These are phyloP conservation scores for Drosophila prolongata DNA, from an alignment of 2,888 invertebrate species.

Conservation along the genomic window DNA sequence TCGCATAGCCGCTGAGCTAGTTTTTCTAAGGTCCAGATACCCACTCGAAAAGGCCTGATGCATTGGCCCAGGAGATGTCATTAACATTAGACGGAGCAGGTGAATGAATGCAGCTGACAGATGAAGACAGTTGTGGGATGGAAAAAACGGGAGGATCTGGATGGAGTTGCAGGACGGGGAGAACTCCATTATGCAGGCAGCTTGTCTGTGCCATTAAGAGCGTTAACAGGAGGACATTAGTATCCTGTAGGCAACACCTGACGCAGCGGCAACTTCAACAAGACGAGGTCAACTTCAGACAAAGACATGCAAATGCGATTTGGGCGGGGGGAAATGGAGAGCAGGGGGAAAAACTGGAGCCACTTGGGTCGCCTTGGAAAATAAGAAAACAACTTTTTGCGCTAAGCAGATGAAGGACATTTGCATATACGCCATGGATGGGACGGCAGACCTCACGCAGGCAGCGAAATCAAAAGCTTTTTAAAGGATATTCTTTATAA, in stretches of 20 bases:
- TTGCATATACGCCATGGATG: conserved; percentile 61
- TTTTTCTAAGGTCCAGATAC: conserved; percentile 55
- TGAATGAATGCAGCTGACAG: conserved; percentile 71
- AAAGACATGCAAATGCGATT: conserved; percentile 76
- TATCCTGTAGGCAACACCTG: conserved; percentile 72
- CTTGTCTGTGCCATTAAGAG: conserved; percentile 70
- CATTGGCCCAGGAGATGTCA: conserved; percentile 72
- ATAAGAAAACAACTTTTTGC: conserved; percentile 76
- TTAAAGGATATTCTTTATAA: conserved; percentile 77
- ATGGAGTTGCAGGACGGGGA: conserved; percentile 3
- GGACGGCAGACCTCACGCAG: conserved; percentile 28
- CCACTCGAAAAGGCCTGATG: conserved; percentile 65
- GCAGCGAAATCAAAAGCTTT: conserved; percentile 73
- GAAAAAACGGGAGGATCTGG: conserved; percentile 3
- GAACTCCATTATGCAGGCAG: conserved; percentile 60
- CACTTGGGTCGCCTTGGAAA: conserved; percentile 60
- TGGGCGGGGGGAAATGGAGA: conserved; percentile 4
- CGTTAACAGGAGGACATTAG: conserved; percentile 69
- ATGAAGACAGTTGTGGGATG: conserved; percentile 39
- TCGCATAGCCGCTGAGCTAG: conserved; percentile 49
- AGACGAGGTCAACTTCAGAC: conserved; percentile 73
- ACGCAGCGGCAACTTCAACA: conserved; percentile 41
- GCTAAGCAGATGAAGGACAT: conserved; percentile 77
- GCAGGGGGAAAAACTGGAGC: conserved; percentile 10
- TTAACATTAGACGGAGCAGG: conserved; percentile 71